Conservation (phyloP, 2,797 vertebrate genomes). For the Acipenser oxyrinchus region DNA sequence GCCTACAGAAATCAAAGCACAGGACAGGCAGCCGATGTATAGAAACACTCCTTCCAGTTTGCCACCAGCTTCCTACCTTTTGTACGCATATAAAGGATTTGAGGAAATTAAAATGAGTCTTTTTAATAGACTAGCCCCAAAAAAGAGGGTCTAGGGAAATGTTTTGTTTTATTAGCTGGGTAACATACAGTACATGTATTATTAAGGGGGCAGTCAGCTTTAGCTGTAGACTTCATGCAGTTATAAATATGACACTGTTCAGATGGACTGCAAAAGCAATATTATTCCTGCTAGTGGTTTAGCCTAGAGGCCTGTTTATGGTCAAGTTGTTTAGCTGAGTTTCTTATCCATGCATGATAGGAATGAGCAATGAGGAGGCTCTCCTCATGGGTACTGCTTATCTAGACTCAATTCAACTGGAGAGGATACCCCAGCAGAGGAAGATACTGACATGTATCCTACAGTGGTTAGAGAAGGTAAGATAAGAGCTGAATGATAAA, state of each 20-base stretch:
- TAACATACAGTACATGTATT: too few species aligned
- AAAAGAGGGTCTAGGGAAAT: too few species aligned
- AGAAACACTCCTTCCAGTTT: too few species aligned
- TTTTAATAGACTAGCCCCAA: too few species aligned
- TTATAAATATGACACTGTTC: background rate
- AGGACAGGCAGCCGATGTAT: too few species aligned
- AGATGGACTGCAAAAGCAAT: background rate
- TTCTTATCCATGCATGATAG: background rate
- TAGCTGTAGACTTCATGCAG: background rate
- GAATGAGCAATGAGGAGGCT: background rate
- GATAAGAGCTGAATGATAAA: slow-evolving; percentile 3
- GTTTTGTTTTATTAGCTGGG: too few species aligned
- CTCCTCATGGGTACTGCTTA: background rate
- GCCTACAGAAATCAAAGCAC: too few species aligned
- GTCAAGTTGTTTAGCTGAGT: background rate
- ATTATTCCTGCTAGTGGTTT: too few species aligned
- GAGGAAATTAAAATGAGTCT: too few species aligned
- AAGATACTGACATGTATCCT: slow-evolving; percentile 1
- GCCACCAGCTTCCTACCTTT: too few species aligned
- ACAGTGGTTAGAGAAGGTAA: background rate
- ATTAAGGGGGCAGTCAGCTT: background rate
- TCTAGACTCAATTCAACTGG: background rate
- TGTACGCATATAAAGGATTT: too few species aligned
- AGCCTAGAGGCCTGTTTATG: too few species aligned
- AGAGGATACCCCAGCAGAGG: background rate